These are phyloP conservation scores for Gymnodraco acuticeps DNA, from an alignment of 2,797 vertebrate species.

Conservation along the genomic window DNA sequence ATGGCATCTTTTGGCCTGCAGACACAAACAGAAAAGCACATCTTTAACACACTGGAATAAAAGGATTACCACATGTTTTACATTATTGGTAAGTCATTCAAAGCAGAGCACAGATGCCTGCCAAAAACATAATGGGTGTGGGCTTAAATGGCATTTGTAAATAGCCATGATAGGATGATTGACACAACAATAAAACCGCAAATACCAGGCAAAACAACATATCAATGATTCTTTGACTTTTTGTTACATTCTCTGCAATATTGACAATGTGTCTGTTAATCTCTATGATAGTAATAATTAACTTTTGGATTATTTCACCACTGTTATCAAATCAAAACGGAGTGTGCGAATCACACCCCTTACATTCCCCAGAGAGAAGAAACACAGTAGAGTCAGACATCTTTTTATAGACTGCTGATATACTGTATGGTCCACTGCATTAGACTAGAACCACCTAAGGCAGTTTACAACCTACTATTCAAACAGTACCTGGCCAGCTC, in stretches of 20 bases:
- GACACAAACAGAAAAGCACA: slow-evolving; percentile 13
- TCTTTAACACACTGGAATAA: slow-evolving; percentile 20
- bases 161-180: background rate
- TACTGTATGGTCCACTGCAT: background rate
- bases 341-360: background rate
- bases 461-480: slow-evolving; percentile 54
- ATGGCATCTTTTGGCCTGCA: slow-evolving; percentile 97
- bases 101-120: slow-evolving; percentile 6
- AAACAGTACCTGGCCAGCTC: slow-evolving; percentile 64
- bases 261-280: background rate
- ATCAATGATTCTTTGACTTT: slow-evolving; percentile 34
- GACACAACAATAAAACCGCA: background rate
- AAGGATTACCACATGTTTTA: background rate
- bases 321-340: slow-evolving; percentile 6
- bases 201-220: background rate
- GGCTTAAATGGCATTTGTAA: background rate
- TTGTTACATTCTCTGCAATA: background rate
- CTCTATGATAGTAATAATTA: slow-evolving; percentile 34
- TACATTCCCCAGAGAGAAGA: slow-evolving; percentile 9
- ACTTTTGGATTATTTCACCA: slow-evolving; percentile 25
- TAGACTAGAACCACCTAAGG: slow-evolving; percentile 9
- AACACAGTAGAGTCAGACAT: slow-evolving; percentile 11
- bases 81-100: slow-evolving; percentile 1
- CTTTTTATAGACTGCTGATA: slow-evolving; percentile 28
- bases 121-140: background rate